Base-by-base conservation (phyloP, 2,797 vertebrate genomes). In the Coreius guichenoti region DNA sequence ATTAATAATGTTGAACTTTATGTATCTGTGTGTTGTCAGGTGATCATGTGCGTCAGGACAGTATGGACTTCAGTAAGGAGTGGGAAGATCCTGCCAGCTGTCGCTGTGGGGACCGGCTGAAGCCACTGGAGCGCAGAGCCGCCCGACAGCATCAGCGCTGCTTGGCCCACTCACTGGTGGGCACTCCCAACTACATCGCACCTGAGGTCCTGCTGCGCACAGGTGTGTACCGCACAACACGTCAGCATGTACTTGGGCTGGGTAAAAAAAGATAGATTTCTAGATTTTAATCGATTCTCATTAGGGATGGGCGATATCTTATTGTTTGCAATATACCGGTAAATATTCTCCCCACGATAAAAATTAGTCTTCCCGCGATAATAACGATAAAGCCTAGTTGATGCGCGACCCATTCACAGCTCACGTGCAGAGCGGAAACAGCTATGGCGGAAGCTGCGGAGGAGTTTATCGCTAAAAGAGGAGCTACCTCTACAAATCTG, bases 61-160 rank as follows among this genome's bases (percentile, higher is more conserved):
- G 98, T 82, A 99, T 99, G 98, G 98, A 99, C 94, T 99, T 99
- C 93, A 99, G 98, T 92, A 99, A 93, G 19, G 98, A 98, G n/a
- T 99, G 98, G 98, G 97, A 98, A 9, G 98, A 99, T 85, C 92
- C 96, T 0, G 92, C 96, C 0, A 98, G 95, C 83, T 99, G 98
- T 87, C 96, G 96, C 74, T 99, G 98, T n/a, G 96, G 95, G 0
- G 98, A 99, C 69, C 94, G 98, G 8, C 93, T 99, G 74, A 99
- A 99, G 90, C 98, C 98, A 0, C 95, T 99, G 77, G 97, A 99
- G 92, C 94, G 97, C 67, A 93, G 98, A 79, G 97, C 98, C 29
- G 98, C 98, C 0, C 95, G 97, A 84, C 97, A 99, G 89, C 98
- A 99, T 90, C 98, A 99, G 89, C 97, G 98, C 74, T 99, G 98